Conservation (phyloP, 2,797 vertebrate species). For the Oreochromis mossambicus region DNA sequence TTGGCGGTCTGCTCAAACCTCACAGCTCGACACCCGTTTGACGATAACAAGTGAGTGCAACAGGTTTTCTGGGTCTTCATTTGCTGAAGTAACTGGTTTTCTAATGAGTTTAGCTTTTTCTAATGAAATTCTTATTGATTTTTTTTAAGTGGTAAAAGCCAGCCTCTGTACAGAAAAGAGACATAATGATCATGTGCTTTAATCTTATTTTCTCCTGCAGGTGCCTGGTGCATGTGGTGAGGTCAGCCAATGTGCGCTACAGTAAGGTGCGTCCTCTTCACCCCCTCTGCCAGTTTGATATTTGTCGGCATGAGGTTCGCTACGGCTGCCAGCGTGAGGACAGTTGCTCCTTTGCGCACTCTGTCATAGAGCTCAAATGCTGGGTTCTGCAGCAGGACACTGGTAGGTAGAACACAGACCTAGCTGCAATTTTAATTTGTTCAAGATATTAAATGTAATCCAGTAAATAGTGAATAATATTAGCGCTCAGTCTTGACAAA, state of each 20-base stretch:
- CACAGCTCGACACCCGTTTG: slow-evolving; percentile 92
- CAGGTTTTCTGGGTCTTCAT: background rate
- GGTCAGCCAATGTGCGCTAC: slow-evolving; percentile 94
- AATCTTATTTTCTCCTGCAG: slow-evolving; percentile 51
- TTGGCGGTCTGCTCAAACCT: slow-evolving; percentile 94
- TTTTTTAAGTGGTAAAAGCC: background rate
- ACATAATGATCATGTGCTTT: background rate
- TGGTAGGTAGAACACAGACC: slow-evolving; percentile 64
- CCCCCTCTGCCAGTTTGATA: slow-evolving; percentile 95
- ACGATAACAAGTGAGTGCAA: slow-evolving; percentile 92
- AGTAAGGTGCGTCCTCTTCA: slow-evolving; percentile 96
- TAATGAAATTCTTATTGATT: background rate
- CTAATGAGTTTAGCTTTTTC: background rate
- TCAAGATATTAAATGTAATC: background rate
- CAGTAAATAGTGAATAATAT: background rate
- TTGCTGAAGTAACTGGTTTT: background rate
- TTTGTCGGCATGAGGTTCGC: slow-evolving; percentile 95
- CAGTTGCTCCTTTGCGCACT: slow-evolving; percentile 98
- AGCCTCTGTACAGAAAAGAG: background rate
- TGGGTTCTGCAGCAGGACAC: slow-evolving; percentile 98
- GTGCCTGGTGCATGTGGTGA: slow-evolving; percentile 97
- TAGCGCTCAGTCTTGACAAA: background rate
- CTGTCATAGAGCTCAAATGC: slow-evolving; percentile 95
- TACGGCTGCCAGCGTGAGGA: slow-evolving; percentile 96
- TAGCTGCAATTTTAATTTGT: background rate